phyloP scores from a whole-genome alignment of 2,797 vertebrate genomes.

The Alcedo atthis region DNA sequence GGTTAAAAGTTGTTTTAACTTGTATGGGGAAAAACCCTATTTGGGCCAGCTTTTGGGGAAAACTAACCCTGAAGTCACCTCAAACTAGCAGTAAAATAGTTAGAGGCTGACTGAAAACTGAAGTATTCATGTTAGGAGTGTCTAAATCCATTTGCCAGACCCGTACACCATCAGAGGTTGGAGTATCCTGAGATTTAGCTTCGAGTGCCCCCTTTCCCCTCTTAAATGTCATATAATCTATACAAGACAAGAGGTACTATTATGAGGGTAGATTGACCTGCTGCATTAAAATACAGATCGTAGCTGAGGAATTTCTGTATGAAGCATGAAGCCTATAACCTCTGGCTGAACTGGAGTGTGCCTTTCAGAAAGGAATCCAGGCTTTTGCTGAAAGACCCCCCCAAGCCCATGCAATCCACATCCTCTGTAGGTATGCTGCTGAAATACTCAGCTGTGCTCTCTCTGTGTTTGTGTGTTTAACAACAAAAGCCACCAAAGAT shows the following conservation, averaged over 20 bases:
- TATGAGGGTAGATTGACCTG: slow-evolving; percentile 61
- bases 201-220: slow-evolving; percentile 33
- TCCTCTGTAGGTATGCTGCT: background rate
- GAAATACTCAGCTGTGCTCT: slow-evolving; percentile 14
- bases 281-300: slow-evolving; percentile 44
- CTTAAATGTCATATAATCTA: slow-evolving; percentile 61
- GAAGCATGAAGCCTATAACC: slow-evolving; percentile 62
- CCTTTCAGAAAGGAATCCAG: slow-evolving; percentile 63
- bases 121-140: slow-evolving; percentile 33
- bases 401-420: slow-evolving; percentile 33
- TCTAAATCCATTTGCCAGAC: slow-evolving; percentile 57
- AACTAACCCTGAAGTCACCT: slow-evolving; percentile 26
- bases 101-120: slow-evolving; percentile 39
- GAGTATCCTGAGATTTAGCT: slow-evolving; percentile 48
- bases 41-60: slow-evolving; percentile 8
- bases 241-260: slow-evolving; percentile 61
- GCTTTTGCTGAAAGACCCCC: slow-evolving; percentile 40
- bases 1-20: background rate
- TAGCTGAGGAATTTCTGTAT: slow-evolving; percentile 60
- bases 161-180: background rate
- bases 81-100: slow-evolving; percentile 16
- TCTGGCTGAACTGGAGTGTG: slow-evolving; percentile 65
- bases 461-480: background rate
- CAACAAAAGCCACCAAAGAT: slow-evolving; percentile 34
- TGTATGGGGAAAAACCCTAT: background rate